A percentile compares a stretch with the other conserved stretches of the same genome.
Conservation (phyloP, 2,888 invertebrate genomes). For the Theretra japonica region DNA sequence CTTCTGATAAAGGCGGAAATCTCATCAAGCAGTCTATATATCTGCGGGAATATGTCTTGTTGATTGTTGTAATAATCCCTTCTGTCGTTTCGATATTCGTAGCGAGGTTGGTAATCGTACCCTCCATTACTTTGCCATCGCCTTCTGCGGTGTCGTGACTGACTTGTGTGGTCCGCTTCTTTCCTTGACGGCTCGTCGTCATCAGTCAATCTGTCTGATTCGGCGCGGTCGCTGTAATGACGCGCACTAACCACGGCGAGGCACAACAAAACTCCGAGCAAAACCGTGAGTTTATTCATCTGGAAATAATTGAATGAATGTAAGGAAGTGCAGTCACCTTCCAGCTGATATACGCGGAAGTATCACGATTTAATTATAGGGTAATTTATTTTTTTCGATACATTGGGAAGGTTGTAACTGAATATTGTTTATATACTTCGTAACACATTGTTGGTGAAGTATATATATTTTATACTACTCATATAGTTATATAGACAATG, state of each 20-base stretch:
- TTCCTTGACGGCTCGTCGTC: conserved; percentile 43
- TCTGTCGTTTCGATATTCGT: conserved; percentile 53
- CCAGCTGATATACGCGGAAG: conserved; percentile 36
- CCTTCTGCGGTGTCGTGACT: conserved; percentile 58
- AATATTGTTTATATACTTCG: not conserved
- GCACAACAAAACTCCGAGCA: conserved; percentile 56
- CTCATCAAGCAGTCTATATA: conserved; percentile 65
- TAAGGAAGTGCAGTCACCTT: conserved; percentile 41
- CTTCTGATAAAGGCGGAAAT: conserved; percentile 57
- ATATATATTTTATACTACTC: too few relatives aligned
- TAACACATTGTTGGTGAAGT: too few relatives aligned
- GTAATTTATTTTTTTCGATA: not conserved
- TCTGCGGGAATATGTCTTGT: conserved; percentile 59
- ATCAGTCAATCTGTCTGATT: conserved; percentile 46
- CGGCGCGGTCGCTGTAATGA: conserved; percentile 52
- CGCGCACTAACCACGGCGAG: conserved; percentile 55
- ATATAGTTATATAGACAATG: too few relatives aligned
- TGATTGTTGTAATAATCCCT: conserved; percentile 57
- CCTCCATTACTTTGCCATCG: conserved; percentile 64
- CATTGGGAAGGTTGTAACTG: not conserved
- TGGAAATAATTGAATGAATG: conserved; percentile 52
- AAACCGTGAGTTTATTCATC: conserved; percentile 62
- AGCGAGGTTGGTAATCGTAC: conserved; percentile 56
- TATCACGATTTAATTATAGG: not conserved
- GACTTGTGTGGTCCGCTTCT: conserved; percentile 46